Conservation (phyloP, 37 sponge, comb jelly and placozoan genomes). For the Aplysina aerophoba region DNA sequence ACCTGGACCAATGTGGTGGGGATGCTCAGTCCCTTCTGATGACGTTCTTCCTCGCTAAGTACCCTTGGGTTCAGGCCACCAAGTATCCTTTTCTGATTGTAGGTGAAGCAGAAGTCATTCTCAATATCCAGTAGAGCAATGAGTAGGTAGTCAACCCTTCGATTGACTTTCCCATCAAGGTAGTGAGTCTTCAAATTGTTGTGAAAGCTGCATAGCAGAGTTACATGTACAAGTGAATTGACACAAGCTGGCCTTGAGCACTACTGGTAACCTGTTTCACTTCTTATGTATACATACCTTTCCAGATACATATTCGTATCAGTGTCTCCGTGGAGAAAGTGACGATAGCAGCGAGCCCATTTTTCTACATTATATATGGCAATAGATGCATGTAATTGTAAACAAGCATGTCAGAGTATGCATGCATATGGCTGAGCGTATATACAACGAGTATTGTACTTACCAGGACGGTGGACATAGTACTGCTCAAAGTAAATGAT, state of each 20-base stretch:
- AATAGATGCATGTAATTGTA: no score
- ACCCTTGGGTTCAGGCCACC: constrained; percentile 1
- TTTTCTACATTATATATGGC: constrained; percentile 16
- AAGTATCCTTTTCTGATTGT: background rate
- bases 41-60: constrained; percentile 6
- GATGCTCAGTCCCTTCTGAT: constrained; percentile 31
- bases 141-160: constrained; percentile 43
- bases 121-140: constrained; percentile 41
- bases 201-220: constrained; percentile 48
- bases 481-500: background rate
- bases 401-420: no score
- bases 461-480: constrained; percentile 24
- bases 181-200: constrained; percentile 51
- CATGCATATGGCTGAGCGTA: no score
- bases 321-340: constrained; percentile 37
- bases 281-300: no score
- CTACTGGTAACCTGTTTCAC: no score
- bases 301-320: constrained; percentile 51
- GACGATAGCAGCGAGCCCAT: constrained; percentile 39
- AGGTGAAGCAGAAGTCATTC: constrained; percentile 34
- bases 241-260: no score
- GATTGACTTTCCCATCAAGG: constrained; percentile 45
- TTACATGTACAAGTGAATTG: no score
- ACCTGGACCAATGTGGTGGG: no score
- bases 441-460: no score